Evolutionary conservation across 2,113 vertebrate species (phyloP), one percentile per base, ranked within the genome.

Genomic region (Odontesthes bonariensis): DNA sequence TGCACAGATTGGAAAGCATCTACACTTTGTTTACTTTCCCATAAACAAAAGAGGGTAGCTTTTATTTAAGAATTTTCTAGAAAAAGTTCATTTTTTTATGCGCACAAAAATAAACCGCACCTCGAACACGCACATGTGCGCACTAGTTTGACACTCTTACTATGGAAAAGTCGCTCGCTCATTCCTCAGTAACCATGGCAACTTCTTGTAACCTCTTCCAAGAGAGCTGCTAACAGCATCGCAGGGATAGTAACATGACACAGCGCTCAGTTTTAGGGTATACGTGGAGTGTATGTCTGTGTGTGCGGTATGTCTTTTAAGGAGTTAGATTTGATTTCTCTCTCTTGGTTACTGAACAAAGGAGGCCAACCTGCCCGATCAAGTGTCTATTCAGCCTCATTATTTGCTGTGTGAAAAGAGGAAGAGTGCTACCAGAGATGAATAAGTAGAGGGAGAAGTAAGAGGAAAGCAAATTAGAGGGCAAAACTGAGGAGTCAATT

Each of bases 401-500:
- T 86, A 92, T 76, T 69, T 77, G 72, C 55, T 47, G 66, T 52
- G 55, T 57, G 62, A 77, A 75, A 77, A 62, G 64, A 85, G 76
- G 73, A 72, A 46, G 64, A 83, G 79, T 35, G 73, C 79, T 22
- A 70, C 49, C 79, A 73, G 61, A 80, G 87, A 90, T 84, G 83
- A 81, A 76, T 85, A 81, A 82, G 85, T 55, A 31, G 75, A 79
- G 60, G 73, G 75, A 86, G 58, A 80, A 84, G 74, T 58, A 64
- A 65, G 88, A 84, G 66, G 65, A 76, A 84, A 74, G 88, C 83
- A 90, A 89, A 89, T 91, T 87, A 89, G 79, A 86, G 88, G 86
- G 88, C 84, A 88, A 77, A 85, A 86, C 78, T 73, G 84, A 87
- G 75, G 78, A 91, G 88, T 91, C 91, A 88, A 86, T 91, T 86